Evolutionary conservation across 2,113 vertebrate species (phyloP), one percentile per base, ranked within the genome.

Genomic region (Pygoscelis antarcticus): DNA sequence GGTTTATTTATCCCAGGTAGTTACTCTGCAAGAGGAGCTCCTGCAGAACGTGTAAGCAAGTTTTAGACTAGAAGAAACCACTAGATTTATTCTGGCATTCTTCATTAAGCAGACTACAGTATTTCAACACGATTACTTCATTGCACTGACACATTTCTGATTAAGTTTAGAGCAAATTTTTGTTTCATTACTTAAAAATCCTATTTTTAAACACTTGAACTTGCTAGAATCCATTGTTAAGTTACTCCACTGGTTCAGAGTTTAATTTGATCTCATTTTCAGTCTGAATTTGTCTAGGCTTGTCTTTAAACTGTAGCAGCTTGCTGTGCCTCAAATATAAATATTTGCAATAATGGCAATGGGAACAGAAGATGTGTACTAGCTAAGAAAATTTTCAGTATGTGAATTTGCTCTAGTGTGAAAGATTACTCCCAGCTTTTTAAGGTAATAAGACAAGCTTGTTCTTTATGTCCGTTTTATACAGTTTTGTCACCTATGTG

Each of bases 251-350:
- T 90, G 46, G 11, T 94, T 86, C 87, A 80, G 75, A 92, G 66
- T 96, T 96, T 91, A 89, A 81, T 92, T 84, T 69, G 47, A 72
- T 90, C 58, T 85, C 32, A 51, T 95, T 92, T 96, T 92, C 58
- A 30, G 29, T 77, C 46, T 87, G 78, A 83, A 70, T 91, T 93
- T 91, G 55, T 80, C 54, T 88, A 87, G 66, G 49, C 70, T 96
- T 79, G 36, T 70, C 83, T 68, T 75, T 80, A 36, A 93, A 54
- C 87, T 89, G 42, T 55, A 62, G 62, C 40, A 83, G 62, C 51
- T 87, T 89, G 65, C 79, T 87, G 22, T 89, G 46, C 42, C 54
- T 95, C 75, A 91, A 20, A 74, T 94, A 77, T 49, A 94, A 95
- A 90, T 96, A 96, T 93, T 91, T 96, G 81, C 58, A 57, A 14